Percentiles rank a stretch among this genome's conserved stretches.
These are phyloP conservation scores for Elgaria multicarinata DNA, from an alignment of 2,113 vertebrate genomes.

Conservation along the genomic window DNA sequence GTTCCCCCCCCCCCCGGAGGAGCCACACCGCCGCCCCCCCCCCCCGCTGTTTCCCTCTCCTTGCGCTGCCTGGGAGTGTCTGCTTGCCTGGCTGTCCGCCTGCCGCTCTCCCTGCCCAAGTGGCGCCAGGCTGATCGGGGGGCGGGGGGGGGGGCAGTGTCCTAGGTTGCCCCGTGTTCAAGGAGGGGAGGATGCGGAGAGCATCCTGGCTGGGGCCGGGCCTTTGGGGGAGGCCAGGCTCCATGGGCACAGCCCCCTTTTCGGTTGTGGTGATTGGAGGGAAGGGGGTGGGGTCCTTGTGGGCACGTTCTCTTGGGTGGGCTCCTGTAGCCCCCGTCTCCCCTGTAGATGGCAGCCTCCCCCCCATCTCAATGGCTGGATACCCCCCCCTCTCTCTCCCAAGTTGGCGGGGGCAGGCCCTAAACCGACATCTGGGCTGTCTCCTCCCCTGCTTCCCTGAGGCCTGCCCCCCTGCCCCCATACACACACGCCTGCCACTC, in stretches of 20 bases:
- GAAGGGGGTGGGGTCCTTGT: background rate
- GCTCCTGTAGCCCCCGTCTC: background rate
- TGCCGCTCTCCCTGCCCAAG: conserved; percentile 17
- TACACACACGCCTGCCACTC: background rate
- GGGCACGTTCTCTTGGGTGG: background rate
- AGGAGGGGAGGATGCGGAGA: background rate
- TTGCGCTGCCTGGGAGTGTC: background rate
- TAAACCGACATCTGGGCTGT: background rate
- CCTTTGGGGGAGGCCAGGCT: background rate
- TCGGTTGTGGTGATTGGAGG: background rate
- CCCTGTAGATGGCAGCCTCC: background rate
- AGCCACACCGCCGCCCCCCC: background rate
- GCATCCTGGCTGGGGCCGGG: background rate
- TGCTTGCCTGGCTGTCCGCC: background rate
- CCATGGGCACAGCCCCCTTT: background rate
- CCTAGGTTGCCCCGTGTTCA: background rate
- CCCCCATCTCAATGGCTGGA: background rate
- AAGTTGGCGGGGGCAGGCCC: background rate
- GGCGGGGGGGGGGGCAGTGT: conserved; percentile 1
- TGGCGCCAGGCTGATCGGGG: background rate
- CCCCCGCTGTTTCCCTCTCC: conserved; percentile 1
- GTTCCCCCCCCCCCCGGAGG: background rate
- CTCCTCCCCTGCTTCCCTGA: background rate
- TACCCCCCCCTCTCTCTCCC: background rate
- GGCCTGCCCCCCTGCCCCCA: background rate